Percentiles rank a stretch among this genome's conserved stretches.
These are phyloP conservation scores for Ephydatia muelleri DNA, from an alignment of 37 sponge, comb jelly and placozoan species.

Conservation along the genomic window DNA sequence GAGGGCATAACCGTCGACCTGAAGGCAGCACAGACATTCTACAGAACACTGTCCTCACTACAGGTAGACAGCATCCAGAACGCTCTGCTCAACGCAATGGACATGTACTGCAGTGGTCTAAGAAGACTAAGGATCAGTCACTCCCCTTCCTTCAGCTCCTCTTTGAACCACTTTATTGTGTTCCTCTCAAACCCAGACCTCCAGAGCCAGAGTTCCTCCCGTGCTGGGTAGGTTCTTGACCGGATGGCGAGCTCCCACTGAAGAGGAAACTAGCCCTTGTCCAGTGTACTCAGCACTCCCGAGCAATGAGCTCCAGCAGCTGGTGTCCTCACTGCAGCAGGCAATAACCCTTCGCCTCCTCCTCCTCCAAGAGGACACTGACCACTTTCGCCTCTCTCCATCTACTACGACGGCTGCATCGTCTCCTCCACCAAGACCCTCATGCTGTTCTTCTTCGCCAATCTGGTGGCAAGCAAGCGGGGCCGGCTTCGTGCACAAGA, in stretches of 20 bases:
- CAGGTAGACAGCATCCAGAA: constrained; percentile 50
- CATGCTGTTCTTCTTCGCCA: constrained; percentile 81
- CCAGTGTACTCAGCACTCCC: constrained; percentile 59
- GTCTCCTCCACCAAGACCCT: constrained; percentile 47
- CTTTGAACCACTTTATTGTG: constrained; percentile 66
- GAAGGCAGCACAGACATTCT: constrained; percentile 44
- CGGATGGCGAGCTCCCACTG: constrained; percentile 23
- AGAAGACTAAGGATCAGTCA: neutral
- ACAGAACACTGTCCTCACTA: constrained; percentile 21
- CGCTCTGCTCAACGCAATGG: constrained; percentile 69
- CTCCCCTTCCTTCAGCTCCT: neutral
- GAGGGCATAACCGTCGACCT: constrained; percentile 48
- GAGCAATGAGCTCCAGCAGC: constrained; percentile 33
- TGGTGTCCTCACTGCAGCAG: constrained; percentile 69
- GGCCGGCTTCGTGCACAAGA: constrained; percentile 34
- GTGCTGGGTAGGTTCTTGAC: constrained; percentile 64
- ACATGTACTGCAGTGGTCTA: constrained; percentile 33
- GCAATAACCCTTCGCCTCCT: constrained; percentile 55
- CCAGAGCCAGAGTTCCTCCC: constrained; percentile 80
- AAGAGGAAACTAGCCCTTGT: constrained; percentile 55
- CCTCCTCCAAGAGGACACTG: constrained; percentile 33
- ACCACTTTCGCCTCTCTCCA: neutral
- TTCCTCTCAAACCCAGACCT: constrained; percentile 82
- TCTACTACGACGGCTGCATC: constrained; percentile 33
- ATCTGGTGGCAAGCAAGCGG: constrained; percentile 59